Evolutionary conservation across 2,113 vertebrate genomes (phyloP).

Genomic region (Mixornis gularis): DNA sequence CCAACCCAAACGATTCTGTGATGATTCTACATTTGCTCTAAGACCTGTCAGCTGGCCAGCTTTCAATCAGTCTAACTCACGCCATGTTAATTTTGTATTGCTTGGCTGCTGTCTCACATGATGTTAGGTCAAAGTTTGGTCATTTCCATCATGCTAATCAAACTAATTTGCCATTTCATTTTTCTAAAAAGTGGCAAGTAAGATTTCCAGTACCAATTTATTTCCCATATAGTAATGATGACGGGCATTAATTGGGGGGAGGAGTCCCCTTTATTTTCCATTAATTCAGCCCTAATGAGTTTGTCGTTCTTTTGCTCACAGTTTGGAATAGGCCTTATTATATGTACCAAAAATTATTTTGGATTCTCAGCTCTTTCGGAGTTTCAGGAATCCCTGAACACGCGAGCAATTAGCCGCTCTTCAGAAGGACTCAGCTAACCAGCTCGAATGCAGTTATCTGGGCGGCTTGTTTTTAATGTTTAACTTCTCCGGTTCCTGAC

Average conservation of each 20-base stretch:
- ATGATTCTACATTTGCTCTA: background rate
- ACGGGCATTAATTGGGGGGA: background rate
- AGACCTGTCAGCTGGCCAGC: background rate
- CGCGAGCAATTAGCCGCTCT: background rate
- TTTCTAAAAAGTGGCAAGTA: background rate
- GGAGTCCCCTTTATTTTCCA: too few species aligned
- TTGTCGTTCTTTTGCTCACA: background rate
- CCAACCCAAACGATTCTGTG: background rate
- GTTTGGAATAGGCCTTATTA: background rate
- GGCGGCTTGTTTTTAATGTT: background rate
- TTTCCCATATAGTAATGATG: background rate
- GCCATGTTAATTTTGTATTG: background rate
- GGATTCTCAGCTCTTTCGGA: background rate
- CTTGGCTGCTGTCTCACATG: background rate
- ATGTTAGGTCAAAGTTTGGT: background rate
- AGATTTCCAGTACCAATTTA: background rate
- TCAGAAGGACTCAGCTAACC: background rate
- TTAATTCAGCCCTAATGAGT: background rate
- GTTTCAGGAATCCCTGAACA: background rate
- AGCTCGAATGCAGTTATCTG: background rate
- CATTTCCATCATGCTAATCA: background rate
- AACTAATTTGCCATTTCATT: background rate
- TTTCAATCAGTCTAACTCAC: background rate
- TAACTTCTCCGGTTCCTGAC: background rate
- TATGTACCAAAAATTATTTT: background rate